These are phyloP conservation scores for Geococcyx californianus DNA, from an alignment of 2,113 vertebrate genomes.

Conservation along the genomic window DNA sequence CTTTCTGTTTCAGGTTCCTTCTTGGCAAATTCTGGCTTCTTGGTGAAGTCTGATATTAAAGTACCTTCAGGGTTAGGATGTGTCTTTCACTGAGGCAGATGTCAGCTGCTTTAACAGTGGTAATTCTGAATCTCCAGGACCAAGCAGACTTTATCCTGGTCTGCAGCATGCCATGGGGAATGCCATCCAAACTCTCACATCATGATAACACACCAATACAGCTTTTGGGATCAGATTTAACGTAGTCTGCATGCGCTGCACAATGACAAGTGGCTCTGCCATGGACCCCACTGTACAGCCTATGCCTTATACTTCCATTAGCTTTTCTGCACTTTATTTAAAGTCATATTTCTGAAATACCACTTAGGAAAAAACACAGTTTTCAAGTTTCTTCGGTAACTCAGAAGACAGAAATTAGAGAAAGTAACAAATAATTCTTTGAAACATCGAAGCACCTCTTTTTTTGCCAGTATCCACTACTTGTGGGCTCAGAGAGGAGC, in stretches of 20 bases:
- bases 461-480: not conserved
- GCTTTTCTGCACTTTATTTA: not conserved
- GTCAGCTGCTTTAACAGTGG: not conserved
- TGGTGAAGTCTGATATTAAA: not conserved
- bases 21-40: not conserved
- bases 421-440: not conserved
- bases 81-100: not conserved
- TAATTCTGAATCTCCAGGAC: not conserved
- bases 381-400: not conserved
- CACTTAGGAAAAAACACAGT: not conserved
- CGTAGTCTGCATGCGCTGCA: not conserved
- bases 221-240: not conserved
- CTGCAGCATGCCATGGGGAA: accelerated
- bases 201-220: not conserved
- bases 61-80: not conserved
- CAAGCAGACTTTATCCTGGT: not conserved
- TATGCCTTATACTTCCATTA: not conserved
- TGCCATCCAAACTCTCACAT: not conserved
- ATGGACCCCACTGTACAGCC: not conserved
- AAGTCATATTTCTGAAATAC: not conserved
- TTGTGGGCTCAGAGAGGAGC: not conserved
- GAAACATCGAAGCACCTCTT: not conserved
- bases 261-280: not conserved
- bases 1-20: not conserved
- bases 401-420: not conserved